Base-by-base conservation (phyloP, 2,113 vertebrate genomes). In the Cololabis saira region DNA sequence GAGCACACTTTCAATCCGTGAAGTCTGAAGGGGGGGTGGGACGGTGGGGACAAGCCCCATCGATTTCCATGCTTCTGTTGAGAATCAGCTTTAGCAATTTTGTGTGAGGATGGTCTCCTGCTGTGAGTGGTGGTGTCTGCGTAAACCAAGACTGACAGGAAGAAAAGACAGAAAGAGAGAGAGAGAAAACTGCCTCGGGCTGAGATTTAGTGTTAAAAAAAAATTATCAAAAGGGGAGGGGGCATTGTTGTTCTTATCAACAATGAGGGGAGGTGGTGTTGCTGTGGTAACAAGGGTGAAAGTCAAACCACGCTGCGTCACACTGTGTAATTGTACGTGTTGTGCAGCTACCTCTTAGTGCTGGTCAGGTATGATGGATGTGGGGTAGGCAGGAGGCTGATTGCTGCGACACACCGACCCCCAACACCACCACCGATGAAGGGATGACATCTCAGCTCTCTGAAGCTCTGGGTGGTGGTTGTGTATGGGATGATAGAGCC, bases 361-460 rank as follows among this genome's bases (percentile, higher is more conserved):
- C 43, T 52, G 71, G 59, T 24, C 48, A 70, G 53, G 64, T 78
- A 27, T 82, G 80, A 88, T 82, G 42, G 69, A 88, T 79, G 76
- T 71, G 69, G 61, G 30, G 49, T 30, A 58, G 60, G 71, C 69
- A 59, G 86, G 81, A 74, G 76, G 81, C 49, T 86, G 86, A 87
- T 90, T 83, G 83, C 73, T 51, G 64, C 12, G 13, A 9, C 47
- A 63, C 27, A 37, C 33, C 33, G 6, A 37, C 33, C 33, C 33
- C 33, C 33, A 30, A 27, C 10, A 5, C 30, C 54, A n/a, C 12
- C 15, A 45, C 67, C 5, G 75, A 69, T 58, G 42, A 67, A 49
- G 61, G 42, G 67, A 49, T 49, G 81, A 84, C 83, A 74, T 80
- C 74, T 83, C 8, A 17, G 67, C 67, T 63, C 60, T 44, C 66